Evolutionary conservation across 1,140 invertebrate genomes (phyloP), one percentile per base, ranked within the genome.

Genomic region (Chrysoperla carnea): DNA sequence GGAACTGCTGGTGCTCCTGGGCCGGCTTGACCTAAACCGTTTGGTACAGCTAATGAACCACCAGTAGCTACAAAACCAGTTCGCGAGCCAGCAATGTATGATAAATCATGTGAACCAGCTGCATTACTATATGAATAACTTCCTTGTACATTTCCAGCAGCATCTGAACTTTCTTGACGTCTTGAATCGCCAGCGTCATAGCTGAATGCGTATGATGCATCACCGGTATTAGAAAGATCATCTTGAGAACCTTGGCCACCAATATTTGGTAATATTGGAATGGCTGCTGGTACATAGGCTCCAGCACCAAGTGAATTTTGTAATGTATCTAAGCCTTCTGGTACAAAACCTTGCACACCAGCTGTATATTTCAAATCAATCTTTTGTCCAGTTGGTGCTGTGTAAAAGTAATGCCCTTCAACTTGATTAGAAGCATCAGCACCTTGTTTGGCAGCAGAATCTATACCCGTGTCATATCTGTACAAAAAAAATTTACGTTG

Each of bases 131-230:
- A 57, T 1, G 49, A 52, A 41, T 51, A 57, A 9, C 46, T 46
- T 6, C 55, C 55, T 29, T 49, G 46, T 12, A 57, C 45, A 46
- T 57, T 55, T 12, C 53, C 53, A 33, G 23, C n/a, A 13, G 43
- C 35, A 46, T 57, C 53, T 8, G 49, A 47, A 11, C 36, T 39
- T 42, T 57, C 55, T 35, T 47, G 44, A 8, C 55, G 45, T 14
- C 46, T 45, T 36, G 52, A 51, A 14, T 46, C 42, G 13, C 45
- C 45, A 13, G 48, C 46, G 29, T 52, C 46, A 35, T 46, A 44
- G 8, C 27, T 28, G 31, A 52, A 52, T 29, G 23, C 27, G 33
- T 50, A 52, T 0, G 49, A 50, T 23, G 44, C 50, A 39, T 52
- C 50, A 33, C 40, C 43, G 13, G 39, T 42, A 8, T 43, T 14